Evolutionary conservation across 2,888 invertebrate genomes (phyloP), one percentile per base, ranked within the genome.

Genomic region (Ceriagrion tenellum): DNA sequence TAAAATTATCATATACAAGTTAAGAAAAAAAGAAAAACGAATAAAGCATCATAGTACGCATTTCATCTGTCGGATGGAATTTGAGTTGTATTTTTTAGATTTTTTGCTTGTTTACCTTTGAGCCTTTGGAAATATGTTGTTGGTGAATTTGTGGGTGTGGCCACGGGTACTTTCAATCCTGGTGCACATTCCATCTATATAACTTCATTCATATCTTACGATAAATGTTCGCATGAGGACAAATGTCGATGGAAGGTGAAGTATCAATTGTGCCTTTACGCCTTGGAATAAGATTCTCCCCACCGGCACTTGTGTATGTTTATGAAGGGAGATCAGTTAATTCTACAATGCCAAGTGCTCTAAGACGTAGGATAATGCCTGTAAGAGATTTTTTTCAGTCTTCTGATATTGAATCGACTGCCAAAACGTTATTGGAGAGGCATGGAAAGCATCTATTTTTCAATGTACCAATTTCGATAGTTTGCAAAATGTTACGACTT

Each of bases 251-350:
- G 20, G 91, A 59, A 91, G 26, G 18, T 16, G 69, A 74, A 20
- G n/a, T 30, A 47, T 40, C n/a, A 13, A 93, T 93, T 35, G 74
- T 93, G 40, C 93, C 93, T 3, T 55, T 93, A n/a, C 63, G 93
- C 18, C 35, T 93, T 20, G 93, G 93, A 2, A 74, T 93, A 74
- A 93, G 93, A 18, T 93, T 93, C 55, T 69, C 40, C 47, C 93
- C 93, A 0, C 93, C 93, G 47, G 93, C 93, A 1, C 93, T 93
- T 93, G 93, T 93, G 40, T 93, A 93, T 16, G 74, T 93, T n/a
- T 93, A 93, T 93, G 93, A 93, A 93, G 74, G 55, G 2, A 93
- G 63, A 47, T 12, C 74, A 26, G 69, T 23, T 0, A 74, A 93
- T 13, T n/a, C 23, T 12, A 23, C n/a, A 20, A 26, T 23, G 6